phyloP scores from a whole-genome alignment of 2,888 invertebrate species.

The Chrysolina americana region DNA sequence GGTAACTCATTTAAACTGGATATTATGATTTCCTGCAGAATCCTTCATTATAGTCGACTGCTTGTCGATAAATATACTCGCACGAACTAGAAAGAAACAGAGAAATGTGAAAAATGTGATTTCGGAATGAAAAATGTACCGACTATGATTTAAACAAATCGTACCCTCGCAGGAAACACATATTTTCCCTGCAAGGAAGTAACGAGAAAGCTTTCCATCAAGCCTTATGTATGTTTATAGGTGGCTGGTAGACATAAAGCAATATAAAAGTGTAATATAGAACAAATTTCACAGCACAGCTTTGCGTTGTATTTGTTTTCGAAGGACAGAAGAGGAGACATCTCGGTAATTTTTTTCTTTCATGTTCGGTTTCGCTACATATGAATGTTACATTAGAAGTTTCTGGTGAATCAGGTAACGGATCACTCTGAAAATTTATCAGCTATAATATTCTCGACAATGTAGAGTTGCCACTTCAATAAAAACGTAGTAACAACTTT shows the following conservation, averaged over 20 bases:
- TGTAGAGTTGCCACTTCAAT: too few species aligned
- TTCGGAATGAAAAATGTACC: not conserved
- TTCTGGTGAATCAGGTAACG: too few species aligned
- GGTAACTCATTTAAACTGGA: too few species aligned
- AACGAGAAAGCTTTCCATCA: not conserved
- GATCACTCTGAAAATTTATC: too few species aligned
- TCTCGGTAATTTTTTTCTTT: too few species aligned
- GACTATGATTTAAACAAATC: not conserved
- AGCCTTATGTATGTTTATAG: not conserved
- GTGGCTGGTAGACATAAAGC: not conserved
- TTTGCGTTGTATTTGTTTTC: not conserved
- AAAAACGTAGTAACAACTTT: too few species aligned
- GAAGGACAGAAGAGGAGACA: not conserved
- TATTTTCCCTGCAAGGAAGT: not conserved
- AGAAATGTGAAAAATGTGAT: not conserved
- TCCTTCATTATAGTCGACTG: too few species aligned
- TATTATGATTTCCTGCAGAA: too few species aligned
- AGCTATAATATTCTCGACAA: too few species aligned
- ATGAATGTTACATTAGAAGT: too few species aligned
- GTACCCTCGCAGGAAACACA: not conserved
- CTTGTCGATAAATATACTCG: too few species aligned
- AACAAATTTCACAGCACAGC: not conserved
- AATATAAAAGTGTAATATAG: not conserved
- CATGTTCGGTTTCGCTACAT: too few species aligned
- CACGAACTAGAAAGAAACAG: not conserved